A percentile compares a stretch with the other conserved stretches of the same genome.
Conservation (phyloP, 2,113 vertebrate species). For the Meleagris gallopavo region DNA sequence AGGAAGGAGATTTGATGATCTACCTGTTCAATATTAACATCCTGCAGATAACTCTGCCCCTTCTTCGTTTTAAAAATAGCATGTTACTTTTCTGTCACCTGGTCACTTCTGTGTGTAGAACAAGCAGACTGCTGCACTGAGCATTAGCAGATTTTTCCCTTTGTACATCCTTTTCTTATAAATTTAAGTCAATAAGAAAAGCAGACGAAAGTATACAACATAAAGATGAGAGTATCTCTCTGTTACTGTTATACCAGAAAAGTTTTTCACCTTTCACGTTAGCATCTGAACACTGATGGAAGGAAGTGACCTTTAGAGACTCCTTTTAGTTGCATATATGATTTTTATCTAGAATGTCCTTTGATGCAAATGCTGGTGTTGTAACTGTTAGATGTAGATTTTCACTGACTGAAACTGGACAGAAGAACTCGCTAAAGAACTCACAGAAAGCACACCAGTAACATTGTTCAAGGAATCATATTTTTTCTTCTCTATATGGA, state of each 20-base stretch:
- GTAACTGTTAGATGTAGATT: neutral
- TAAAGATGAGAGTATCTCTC: neutral
- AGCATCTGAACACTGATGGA: neutral
- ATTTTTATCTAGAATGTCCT: neutral
- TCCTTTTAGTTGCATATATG: neutral
- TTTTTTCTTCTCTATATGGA: neutral
- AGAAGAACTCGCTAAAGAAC: neutral
- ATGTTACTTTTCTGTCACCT: neutral
- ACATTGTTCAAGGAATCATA: neutral
- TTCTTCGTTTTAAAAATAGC: constrained; percentile 15
- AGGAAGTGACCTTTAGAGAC: neutral
- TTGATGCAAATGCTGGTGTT: neutral
- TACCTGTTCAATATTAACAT: neutral
- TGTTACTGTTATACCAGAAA: neutral
- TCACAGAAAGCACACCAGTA: neutral
- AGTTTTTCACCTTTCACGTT: neutral
- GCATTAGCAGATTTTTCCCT: neutral
- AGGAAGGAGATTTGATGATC: constrained; percentile 35
- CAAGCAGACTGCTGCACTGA: neutral
- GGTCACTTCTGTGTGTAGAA: fast-evolving
- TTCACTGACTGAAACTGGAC: neutral
- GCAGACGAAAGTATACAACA: neutral
- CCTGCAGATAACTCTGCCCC: neutral
- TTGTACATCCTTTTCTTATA: neutral
- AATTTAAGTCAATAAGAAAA: neutral